phyloP scores from a whole-genome alignment of 2,113 vertebrate species.

The Pelusios castaneus region DNA sequence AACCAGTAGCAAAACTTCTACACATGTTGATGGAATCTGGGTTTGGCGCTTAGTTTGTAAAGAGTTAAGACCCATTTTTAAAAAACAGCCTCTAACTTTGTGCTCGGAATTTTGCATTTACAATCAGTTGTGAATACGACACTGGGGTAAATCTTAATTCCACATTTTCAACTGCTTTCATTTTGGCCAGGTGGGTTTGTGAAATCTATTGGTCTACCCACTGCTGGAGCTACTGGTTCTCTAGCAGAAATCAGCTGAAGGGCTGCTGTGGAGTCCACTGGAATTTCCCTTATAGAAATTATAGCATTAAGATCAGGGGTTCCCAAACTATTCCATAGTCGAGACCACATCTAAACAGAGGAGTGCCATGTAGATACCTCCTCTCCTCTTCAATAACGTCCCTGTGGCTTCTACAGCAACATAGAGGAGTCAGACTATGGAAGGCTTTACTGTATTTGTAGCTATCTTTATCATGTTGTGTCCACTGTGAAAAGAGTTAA shows the following conservation, averaged over 20 bases:
- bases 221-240: not conserved
- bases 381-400: not conserved
- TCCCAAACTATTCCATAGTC: not conserved
- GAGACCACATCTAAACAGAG: not conserved
- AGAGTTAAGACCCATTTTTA: not conserved
- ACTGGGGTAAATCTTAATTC: not conserved
- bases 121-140: not conserved
- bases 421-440: not conserved
- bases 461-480: not conserved
- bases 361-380: not conserved
- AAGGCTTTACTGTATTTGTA: not conserved
- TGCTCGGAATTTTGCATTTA: not conserved
- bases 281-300: not conserved
- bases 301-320: not conserved
- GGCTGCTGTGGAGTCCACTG: not conserved
- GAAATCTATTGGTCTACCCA: not conserved
- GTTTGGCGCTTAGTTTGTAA: not conserved
- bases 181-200: not conserved
- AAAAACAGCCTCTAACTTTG: not conserved
- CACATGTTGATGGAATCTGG: not conserved
- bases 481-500: not conserved
- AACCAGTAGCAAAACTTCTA: slow-evolving; percentile 9
- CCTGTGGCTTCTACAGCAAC: not conserved
- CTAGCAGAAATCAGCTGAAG: not conserved
- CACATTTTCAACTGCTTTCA: not conserved